Conservation (phyloP, 2,888 invertebrate genomes). For the Sepiola atlantica region DNA sequence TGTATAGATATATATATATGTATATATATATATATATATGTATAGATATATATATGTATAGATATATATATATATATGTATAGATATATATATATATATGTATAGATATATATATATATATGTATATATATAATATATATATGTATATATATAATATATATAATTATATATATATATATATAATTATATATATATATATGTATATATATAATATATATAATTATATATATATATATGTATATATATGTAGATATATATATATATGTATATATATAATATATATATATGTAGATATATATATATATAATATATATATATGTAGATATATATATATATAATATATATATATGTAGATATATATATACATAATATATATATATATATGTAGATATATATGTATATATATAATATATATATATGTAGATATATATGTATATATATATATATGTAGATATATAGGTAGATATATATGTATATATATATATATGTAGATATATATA, state of each 20-base stretch:
- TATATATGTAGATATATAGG: neutral
- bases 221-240: neutral
- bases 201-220: neutral
- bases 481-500: neutral
- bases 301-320: too few species aligned
- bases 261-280: neutral
- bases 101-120: neutral
- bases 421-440: slow-evolving; percentile 13
- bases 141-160: slow-evolving; percentile 23
- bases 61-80: neutral
- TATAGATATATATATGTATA: neutral
- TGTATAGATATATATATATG: neutral
- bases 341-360: too few species aligned
- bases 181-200: neutral
- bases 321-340: too few species aligned
- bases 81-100: neutral
- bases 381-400: too few species aligned
- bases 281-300: too few species aligned
- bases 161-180: neutral
- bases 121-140: slow-evolving; percentile 37
- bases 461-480: neutral
- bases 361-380: too few species aligned
- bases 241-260: neutral
- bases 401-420: neutral
- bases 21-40: neutral